A percentile compares a stretch with the other conserved stretches of the same genome.
These are phyloP conservation scores for Graphium colonna DNA, from an alignment of 2,888 invertebrate genomes.

Conservation along the genomic window DNA sequence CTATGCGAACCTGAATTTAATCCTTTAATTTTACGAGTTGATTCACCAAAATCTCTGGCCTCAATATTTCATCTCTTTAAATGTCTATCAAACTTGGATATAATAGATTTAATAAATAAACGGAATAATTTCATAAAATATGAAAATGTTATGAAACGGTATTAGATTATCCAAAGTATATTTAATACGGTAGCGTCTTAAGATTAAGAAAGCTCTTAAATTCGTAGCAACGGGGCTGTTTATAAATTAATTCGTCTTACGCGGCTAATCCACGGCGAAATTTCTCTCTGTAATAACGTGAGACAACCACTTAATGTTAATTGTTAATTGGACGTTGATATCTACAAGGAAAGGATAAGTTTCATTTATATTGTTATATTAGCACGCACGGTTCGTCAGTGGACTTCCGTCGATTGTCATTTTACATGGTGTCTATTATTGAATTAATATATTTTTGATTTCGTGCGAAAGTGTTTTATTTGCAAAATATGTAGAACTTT, in stretches of 20 bases:
- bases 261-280: conserved; percentile 28
- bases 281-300: conserved; percentile 33
- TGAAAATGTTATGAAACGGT: background rate
- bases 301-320: conserved; percentile 24
- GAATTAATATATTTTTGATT: too few relatives aligned
- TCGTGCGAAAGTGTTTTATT: too few relatives aligned
- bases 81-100: too few relatives aligned
- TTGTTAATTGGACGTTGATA: conserved; percentile 16
- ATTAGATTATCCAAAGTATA: background rate
- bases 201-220: conserved; percentile 9
- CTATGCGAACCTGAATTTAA: too few relatives aligned
- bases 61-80: too few relatives aligned
- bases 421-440: too few relatives aligned
- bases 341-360: background rate
- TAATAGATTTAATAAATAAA: too few relatives aligned
- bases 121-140: background rate
- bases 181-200: background rate
- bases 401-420: too few relatives aligned
- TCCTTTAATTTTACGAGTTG: too few relatives aligned
- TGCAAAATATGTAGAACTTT: too few relatives aligned
- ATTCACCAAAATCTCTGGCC: too few relatives aligned
- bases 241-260: conserved; percentile 19
- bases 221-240: background rate
- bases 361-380: conserved; percentile 18
- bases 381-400: too few relatives aligned